Evolutionary conservation across 2,888 invertebrate genomes (phyloP).

Genomic region (Phaonia tiefii): DNA sequence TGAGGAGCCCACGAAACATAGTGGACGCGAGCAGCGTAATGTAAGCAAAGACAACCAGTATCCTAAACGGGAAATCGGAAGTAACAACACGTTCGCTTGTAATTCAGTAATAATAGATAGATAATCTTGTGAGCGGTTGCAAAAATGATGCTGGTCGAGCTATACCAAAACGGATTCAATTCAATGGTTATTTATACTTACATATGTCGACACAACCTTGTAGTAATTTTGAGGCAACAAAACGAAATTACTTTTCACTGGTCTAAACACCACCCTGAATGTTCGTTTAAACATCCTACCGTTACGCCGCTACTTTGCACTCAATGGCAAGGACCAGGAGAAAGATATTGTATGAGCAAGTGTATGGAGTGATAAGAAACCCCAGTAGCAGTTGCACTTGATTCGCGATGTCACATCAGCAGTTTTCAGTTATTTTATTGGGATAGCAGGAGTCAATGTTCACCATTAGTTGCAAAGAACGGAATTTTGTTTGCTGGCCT

Average conservation of each 20-base stretch:
- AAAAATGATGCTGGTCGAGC: background rate
- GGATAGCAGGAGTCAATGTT: too few species aligned
- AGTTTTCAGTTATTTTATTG: too few species aligned
- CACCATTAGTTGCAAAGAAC: too few species aligned
- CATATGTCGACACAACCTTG: constrained; percentile 79
- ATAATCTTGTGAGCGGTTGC: constrained; percentile 38
- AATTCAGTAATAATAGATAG: constrained; percentile 1
- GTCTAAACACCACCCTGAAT: constrained; percentile 79
- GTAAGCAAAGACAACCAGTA: constrained; percentile 79
- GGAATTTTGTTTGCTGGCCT: too few species aligned
- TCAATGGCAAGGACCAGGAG: too few species aligned
- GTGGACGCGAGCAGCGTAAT: constrained; percentile 76
- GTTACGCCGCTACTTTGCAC: background rate
- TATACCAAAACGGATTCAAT: background rate
- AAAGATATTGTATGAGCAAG: too few species aligned
- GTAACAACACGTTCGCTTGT: constrained; percentile 10
- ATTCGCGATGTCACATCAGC: too few species aligned
- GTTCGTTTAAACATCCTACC: constrained; percentile 79
- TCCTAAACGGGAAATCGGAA: too few species aligned
- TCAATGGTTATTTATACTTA: constrained; percentile 71
- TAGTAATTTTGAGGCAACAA: constrained; percentile 79
- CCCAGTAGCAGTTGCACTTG: too few species aligned
- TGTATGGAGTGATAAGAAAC: too few species aligned
- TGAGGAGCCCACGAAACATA: constrained; percentile 80
- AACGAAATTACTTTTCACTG: constrained; percentile 78